These are phyloP conservation scores for Eulemur macaco DNA, from an alignment of 2,113 vertebrate species.

Conservation along the genomic window DNA sequence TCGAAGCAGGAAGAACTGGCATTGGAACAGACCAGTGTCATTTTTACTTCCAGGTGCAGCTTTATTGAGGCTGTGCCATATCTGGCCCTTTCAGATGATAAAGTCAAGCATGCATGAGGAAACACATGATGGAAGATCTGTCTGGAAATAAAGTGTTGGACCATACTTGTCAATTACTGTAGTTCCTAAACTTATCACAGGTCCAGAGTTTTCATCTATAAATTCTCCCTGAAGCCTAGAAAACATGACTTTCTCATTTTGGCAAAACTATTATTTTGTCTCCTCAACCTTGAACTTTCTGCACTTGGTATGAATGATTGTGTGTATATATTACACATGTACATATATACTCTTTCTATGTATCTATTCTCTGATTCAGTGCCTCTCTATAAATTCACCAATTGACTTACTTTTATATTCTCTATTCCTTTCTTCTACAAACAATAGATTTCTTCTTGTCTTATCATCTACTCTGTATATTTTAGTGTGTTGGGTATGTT, in stretches of 20 bases:
- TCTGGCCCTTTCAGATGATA: not conserved
- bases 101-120: not conserved
- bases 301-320: not conserved
- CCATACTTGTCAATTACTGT: constrained; percentile 17
- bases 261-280: not conserved
- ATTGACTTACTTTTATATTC: not conserved
- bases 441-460: constrained; percentile 33
- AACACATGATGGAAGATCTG: not conserved
- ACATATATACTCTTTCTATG: not conserved
- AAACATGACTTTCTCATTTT: not conserved
- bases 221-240: not conserved
- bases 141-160: constrained; percentile 24
- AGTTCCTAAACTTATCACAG: not conserved
- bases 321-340: not conserved
- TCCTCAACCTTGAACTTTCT: constrained; percentile 17
- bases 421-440: not conserved
- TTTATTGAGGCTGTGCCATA: not conserved
- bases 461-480: constrained; percentile 19
- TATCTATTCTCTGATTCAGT: not conserved
- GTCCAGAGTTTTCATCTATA: not conserved
- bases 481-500: constrained; percentile 25
- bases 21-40: not conserved
- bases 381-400: constrained; percentile 41
- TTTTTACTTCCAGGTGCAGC: constrained; percentile 7
- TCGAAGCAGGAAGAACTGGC: constrained; percentile 19